Evolutionary conservation across 2,113 vertebrate species (phyloP).

Genomic region (Lasiurus cinereus): DNA sequence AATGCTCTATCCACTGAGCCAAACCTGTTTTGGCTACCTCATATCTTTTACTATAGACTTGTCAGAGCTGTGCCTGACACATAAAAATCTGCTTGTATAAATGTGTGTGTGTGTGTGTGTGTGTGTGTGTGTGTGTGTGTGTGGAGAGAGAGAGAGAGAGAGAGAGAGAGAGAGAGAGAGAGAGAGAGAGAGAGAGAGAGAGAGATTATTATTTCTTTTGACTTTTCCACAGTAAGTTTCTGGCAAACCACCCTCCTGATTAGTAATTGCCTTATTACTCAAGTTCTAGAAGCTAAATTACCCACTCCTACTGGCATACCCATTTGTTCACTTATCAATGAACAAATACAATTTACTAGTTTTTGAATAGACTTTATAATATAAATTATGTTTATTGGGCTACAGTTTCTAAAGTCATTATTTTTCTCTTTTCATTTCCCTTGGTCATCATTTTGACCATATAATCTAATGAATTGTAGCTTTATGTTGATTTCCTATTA

Average conservation of each 20-base stretch:
- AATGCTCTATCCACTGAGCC: too few relatives aligned
- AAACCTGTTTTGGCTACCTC: too few relatives aligned
- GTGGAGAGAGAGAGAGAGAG: too few relatives aligned
- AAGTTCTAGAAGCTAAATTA: background rate
- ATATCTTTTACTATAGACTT: background rate
- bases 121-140: background rate
- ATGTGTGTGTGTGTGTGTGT: background rate
- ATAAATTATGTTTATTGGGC: background rate
- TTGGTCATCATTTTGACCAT: constrained; percentile 23
- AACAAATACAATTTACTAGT: background rate
- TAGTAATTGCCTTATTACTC: background rate
- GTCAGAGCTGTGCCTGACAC: background rate
- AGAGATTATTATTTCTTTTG: background rate
- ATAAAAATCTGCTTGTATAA: background rate
- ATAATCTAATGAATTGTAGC: constrained; percentile 29
- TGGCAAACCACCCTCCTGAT: background rate
- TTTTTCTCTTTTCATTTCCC: background rate
- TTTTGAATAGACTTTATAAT: background rate
- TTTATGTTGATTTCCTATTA: constrained; percentile 14
- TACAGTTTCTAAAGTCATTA: background rate
- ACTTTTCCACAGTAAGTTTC: background rate
- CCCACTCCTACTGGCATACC: background rate
- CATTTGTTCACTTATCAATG: background rate
- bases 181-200: too few relatives aligned
- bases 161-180: too few relatives aligned